Percentiles rank a stretch among this genome's conserved stretches.
phyloP scores from a whole-genome alignment of 2,797 vertebrate species.

The Cygnus olor region DNA sequence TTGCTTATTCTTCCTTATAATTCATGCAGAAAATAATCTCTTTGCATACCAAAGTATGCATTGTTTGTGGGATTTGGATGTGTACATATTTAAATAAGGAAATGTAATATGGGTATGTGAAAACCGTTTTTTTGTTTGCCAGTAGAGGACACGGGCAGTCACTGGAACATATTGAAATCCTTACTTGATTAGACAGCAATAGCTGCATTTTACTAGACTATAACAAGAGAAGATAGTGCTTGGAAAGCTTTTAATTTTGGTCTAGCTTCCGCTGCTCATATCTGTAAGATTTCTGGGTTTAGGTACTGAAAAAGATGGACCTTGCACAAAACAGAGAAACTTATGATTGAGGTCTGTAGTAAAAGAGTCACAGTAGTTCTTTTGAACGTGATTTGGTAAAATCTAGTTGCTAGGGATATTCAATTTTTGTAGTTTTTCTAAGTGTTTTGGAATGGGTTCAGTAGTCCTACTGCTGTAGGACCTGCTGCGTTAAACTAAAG shows the following conservation, averaged over 20 bases:
- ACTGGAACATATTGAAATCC: constrained; percentile 4
- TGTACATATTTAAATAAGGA: neutral
- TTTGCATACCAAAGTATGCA: neutral
- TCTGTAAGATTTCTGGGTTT: neutral
- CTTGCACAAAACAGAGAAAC: neutral
- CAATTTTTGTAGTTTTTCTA: neutral
- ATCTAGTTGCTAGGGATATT: neutral
- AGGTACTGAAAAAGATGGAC: neutral
- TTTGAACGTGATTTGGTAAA: neutral
- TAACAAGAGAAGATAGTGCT: neutral
- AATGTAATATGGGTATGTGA: neutral
- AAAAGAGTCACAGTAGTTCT: neutral
- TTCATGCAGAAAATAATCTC: neutral
- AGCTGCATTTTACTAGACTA: neutral
- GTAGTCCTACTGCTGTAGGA: neutral
- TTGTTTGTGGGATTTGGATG: neutral
- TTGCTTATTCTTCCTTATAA: neutral
- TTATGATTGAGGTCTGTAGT: neutral
- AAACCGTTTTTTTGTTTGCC: neutral
- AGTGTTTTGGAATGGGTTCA: neutral
- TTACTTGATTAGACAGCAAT: constrained; percentile 8
- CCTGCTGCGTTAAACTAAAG: neutral
- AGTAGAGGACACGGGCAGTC: neutral
- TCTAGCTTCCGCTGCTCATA: neutral
- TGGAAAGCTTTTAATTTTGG: neutral